Evolutionary conservation across 2,888 invertebrate species (phyloP).

Genomic region (Dryomyza anilis): DNA sequence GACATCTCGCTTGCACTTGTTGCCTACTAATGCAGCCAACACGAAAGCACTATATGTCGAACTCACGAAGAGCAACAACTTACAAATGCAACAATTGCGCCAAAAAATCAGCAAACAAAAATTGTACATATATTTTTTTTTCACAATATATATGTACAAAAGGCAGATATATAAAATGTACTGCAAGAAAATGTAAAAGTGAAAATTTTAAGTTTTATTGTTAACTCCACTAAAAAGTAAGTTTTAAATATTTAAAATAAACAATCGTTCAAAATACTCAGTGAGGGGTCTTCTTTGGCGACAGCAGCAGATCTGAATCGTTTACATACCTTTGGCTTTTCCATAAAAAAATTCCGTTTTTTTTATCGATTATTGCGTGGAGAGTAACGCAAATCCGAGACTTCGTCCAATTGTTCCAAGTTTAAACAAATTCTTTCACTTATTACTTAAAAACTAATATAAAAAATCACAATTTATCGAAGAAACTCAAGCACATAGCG

Average conservation of each 20-base stretch:
- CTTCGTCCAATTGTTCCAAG: background rate
- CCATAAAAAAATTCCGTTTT: background rate
- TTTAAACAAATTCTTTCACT: background rate
- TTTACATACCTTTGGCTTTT: background rate
- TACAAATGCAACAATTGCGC: conserved; percentile 21
- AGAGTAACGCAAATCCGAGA: background rate
- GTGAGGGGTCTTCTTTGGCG: too few relatives aligned
- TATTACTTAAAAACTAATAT: background rate
- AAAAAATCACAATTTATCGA: background rate
- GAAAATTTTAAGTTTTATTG: background rate
- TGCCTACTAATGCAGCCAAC: too few relatives aligned
- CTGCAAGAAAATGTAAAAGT: background rate
- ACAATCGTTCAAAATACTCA: background rate
- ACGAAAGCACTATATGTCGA: background rate
- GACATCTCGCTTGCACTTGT: conserved; percentile 3
- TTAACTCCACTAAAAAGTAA: background rate
- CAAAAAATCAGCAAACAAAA: conserved; percentile 13
- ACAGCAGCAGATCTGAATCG: too few relatives aligned
- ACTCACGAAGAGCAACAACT: background rate
- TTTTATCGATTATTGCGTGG: background rate
- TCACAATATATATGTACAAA: background rate
- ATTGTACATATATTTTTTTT: too few relatives aligned
- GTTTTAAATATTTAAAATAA: background rate
- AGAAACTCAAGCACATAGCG: background rate
- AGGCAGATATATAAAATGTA: too few relatives aligned